Base-by-base conservation (phyloP, 2,888 invertebrate genomes). In the Pyralis farinalis region DNA sequence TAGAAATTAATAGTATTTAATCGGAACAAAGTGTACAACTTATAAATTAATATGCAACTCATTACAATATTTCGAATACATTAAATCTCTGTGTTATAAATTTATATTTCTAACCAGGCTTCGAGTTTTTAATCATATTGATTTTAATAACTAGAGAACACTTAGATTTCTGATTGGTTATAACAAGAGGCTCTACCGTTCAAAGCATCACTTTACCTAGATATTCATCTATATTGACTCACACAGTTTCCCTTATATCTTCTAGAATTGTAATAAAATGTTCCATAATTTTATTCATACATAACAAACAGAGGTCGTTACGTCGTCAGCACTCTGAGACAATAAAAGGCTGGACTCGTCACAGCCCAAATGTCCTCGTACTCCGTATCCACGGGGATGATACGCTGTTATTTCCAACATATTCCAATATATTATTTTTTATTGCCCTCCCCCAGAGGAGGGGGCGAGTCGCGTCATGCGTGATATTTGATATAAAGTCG, bases 341-440 rank as follows among this genome's bases (percentile, higher is more conserved):
- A 84, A 82, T 86, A 86, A 84, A 83, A 58, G 70, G 73, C 85
- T 55, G 87, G 86, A 89, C 87, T 75, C 76, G 76, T 80, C 78
- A 78, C 67, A 71, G 71, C 66, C 71, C 72, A 72, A 80, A 78
- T 79, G 81, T 79, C 83, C 81, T 74, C 67, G 46, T 56, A 53
- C 63, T 55, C 62, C 65, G 68, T 76, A 72, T 78, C 81, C 78
- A 72, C 63, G 78, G 80, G 16, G 81, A 87, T 88, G 85, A 86
- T 88, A 87, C 88, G 77, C 80, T 84, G 88, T 89, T 89, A 89
- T 88, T 87, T 85, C 85, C 87, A 90, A 86, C 89, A 89, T 88
- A 90, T 89, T 90, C 89, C 90, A 88, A 90, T 90, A 90, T 90
- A 89, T 90, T 90, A 90, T 90, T 89, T 90, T 90, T 90, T 90